Percentiles rank a stretch among this genome's conserved stretches.
phyloP scores from a whole-genome alignment of 2,888 invertebrate genomes.

The Caenorhabditis virilis region DNA sequence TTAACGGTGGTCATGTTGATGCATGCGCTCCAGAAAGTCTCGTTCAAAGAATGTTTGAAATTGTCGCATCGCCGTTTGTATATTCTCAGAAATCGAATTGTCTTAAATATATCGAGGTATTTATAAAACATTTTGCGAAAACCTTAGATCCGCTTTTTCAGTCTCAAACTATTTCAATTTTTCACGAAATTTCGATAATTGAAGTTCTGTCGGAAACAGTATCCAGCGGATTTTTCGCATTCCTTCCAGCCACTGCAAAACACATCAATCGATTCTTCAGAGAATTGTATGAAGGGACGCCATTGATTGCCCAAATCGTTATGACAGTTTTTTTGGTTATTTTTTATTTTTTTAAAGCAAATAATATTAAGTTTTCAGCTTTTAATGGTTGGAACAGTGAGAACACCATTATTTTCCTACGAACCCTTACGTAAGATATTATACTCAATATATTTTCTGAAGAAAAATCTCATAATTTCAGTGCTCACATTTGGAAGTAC shows the following conservation, averaged over 20 bases:
- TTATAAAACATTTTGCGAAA: not conserved
- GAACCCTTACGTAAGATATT: slow-evolving; percentile 25
- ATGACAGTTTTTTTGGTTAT: slow-evolving; percentile 26
- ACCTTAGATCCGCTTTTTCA: slow-evolving; percentile 1
- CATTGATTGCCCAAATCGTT: slow-evolving; percentile 35
- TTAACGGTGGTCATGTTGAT: slow-evolving; percentile 1
- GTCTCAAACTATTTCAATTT: slow-evolving; percentile 33
- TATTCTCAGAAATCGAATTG: slow-evolving; percentile 30
- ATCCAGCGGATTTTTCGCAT: slow-evolving; percentile 26
- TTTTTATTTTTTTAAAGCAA: not conserved
- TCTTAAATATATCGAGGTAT: slow-evolving; percentile 32
- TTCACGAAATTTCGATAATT: slow-evolving; percentile 32
- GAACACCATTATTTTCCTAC: slow-evolving; percentile 32
- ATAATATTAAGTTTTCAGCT: slow-evolving; percentile 4
- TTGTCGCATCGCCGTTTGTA: slow-evolving; percentile 17
- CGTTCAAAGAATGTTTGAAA: slow-evolving; percentile 19
- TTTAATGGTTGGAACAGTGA: slow-evolving; percentile 23
- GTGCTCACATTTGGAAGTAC: slow-evolving; percentile 26
- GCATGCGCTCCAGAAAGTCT: slow-evolving; percentile 31
- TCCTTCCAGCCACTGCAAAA: slow-evolving; percentile 17
- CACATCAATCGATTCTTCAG: slow-evolving; percentile 33
- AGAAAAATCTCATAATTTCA: slow-evolving; percentile 5
- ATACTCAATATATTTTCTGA: not conserved
- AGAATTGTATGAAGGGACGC: slow-evolving; percentile 30
- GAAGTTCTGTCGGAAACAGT: slow-evolving; percentile 34